These are phyloP conservation scores for Sthenelais limicola DNA, from an alignment of 2,888 invertebrate genomes.

Conservation along the genomic window DNA sequence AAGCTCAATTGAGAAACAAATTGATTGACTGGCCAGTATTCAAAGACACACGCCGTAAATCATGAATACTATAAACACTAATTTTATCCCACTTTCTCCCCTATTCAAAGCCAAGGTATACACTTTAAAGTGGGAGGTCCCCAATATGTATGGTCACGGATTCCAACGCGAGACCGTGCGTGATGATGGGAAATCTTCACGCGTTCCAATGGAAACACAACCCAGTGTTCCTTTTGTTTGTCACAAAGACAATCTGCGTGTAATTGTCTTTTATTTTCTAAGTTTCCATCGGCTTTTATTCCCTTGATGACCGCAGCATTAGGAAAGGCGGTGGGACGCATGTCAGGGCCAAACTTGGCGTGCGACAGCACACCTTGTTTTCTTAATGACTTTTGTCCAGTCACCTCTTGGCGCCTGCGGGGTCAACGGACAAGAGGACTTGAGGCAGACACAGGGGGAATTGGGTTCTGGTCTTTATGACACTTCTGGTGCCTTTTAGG, in stretches of 20 bases:
- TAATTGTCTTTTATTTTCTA: conserved; percentile 21
- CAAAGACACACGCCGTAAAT: too few species aligned
- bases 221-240: conserved; percentile 13
- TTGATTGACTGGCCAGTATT: too few species aligned
- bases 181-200: conserved; percentile 25
- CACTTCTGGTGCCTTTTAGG: too few species aligned
- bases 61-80: too few species aligned
- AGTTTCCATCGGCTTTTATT: neutral
- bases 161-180: too few species aligned
- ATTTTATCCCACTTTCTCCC: too few species aligned
- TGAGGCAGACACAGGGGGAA: too few species aligned
- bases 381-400: conserved; percentile 13
- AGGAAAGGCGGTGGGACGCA: neutral
- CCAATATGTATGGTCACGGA: too few species aligned
- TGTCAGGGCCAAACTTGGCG: conserved; percentile 27
- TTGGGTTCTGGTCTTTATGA: too few species aligned
- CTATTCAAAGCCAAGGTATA: too few species aligned
- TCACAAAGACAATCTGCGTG: conserved; percentile 2
- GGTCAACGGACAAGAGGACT: conserved; percentile 22
- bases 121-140: too few species aligned
- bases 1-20: too few species aligned
- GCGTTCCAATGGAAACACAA: conserved; percentile 4
- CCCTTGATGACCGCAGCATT: conserved; percentile 19
- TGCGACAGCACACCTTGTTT: conserved; percentile 18
- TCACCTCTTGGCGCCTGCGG: neutral